phyloP scores from a whole-genome alignment of 2,797 vertebrate genomes.

The Rhinophrynus dorsalis region DNA sequence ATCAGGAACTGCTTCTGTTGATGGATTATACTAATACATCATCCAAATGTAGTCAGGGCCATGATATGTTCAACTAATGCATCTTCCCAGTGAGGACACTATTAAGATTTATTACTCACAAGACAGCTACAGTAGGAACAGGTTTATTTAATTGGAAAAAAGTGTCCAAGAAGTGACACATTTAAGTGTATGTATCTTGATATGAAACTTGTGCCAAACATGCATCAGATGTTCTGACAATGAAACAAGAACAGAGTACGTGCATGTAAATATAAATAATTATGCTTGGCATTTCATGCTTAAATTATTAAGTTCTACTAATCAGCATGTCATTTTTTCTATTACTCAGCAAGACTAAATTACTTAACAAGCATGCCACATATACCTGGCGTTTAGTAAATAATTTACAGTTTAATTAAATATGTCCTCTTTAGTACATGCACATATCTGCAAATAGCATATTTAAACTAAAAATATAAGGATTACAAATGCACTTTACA shows the following conservation, averaged over 20 bases:
- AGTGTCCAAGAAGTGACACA: slow-evolving; percentile 32
- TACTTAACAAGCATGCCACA: too few relatives aligned
- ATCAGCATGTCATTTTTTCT: too few relatives aligned
- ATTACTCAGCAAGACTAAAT: too few relatives aligned
- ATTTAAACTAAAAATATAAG: too few relatives aligned
- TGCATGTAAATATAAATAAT: not conserved
- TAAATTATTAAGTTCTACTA: not conserved
- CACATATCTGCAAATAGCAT: too few relatives aligned
- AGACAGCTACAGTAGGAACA: slow-evolving; percentile 34
- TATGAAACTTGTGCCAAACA: slow-evolving; percentile 2
- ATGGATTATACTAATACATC: slow-evolving; percentile 49
- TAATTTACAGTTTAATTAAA: too few relatives aligned
- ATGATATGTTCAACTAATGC: slow-evolving; percentile 48
- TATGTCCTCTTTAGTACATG: too few relatives aligned
- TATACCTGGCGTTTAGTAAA: too few relatives aligned
- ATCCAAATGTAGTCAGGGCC: slow-evolving; percentile 39
- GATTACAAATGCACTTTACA: too few relatives aligned
- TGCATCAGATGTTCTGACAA: too few relatives aligned
- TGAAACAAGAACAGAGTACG: not conserved
- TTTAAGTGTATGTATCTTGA: slow-evolving; percentile 29
- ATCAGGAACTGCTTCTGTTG: slow-evolving; percentile 41
- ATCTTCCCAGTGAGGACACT: slow-evolving; percentile 40
- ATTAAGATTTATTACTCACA: slow-evolving; percentile 40
- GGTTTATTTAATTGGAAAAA: slow-evolving; percentile 44
- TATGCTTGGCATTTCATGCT: not conserved